phyloP scores from a whole-genome alignment of 2,888 invertebrate species.

The Acanthosepion lycidas region DNA sequence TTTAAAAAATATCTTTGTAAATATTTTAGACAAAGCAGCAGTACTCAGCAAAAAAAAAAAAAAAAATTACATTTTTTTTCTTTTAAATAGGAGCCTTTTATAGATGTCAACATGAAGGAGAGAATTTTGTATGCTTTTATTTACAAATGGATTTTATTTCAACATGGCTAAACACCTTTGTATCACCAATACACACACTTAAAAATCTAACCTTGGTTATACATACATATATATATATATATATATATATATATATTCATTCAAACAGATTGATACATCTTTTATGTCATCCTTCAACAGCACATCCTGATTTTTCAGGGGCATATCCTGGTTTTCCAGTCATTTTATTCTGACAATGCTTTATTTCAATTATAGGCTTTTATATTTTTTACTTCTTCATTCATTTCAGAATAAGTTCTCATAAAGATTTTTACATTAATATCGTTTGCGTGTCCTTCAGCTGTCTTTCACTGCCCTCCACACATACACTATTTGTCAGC shows the following conservation, averaged over 20 bases:
- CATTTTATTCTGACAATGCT: background rate
- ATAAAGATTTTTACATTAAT: background rate
- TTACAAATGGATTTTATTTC: slow-evolving; percentile 17
- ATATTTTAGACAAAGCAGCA: background rate
- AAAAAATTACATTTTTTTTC: background rate
- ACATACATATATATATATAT: background rate
- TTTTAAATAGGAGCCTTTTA: background rate
- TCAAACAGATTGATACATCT: background rate
- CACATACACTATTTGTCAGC: background rate
- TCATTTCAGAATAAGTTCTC: background rate
- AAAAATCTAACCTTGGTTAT: background rate
- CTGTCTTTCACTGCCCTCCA: background rate
- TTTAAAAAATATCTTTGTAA: background rate
- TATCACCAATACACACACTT: background rate
- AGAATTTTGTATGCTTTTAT: background rate
- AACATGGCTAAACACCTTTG: slow-evolving; percentile 7
- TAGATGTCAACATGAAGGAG: background rate
- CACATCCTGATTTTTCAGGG: slow-evolving; percentile 33
- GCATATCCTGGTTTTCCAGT: slow-evolving; percentile 33
- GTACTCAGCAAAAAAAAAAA: background rate
- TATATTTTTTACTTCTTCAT: background rate
- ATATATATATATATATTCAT: background rate
- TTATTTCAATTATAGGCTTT: background rate
- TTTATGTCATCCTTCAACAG: slow-evolving; percentile 15
- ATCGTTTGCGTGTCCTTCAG: background rate